phyloP scores from a whole-genome alignment of 2,113 vertebrate genomes.

The Hippocampus mohnikei region DNA sequence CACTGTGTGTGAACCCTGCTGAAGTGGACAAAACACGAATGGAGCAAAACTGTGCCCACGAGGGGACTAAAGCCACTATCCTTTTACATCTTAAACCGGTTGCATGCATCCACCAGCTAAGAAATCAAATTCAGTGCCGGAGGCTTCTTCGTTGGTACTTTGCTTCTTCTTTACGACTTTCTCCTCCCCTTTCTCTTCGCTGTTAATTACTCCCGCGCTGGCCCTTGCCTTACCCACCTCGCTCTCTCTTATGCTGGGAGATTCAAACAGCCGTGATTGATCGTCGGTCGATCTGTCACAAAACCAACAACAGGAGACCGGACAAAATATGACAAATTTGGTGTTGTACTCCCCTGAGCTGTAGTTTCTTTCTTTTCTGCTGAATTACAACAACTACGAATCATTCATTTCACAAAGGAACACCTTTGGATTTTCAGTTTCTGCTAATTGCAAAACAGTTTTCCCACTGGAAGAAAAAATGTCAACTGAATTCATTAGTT shows the following conservation, averaged over 20 bases:
- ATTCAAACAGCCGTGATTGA: slow-evolving; percentile 64
- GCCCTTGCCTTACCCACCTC: slow-evolving; percentile 50
- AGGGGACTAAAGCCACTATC: neutral
- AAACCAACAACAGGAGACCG: slow-evolving; percentile 32
- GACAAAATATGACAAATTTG: slow-evolving; percentile 14
- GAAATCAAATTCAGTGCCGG: neutral
- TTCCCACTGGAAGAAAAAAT: neutral
- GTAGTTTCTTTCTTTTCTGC: neutral
- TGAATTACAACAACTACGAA: neutral
- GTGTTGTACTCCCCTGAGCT: neutral
- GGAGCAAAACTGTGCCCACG: neutral
- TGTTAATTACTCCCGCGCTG: slow-evolving; percentile 48
- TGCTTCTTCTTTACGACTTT: neutral
- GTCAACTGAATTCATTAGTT: neutral
- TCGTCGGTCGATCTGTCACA: slow-evolving; percentile 62
- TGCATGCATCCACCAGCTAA: neutral
- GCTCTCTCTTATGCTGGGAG: slow-evolving; percentile 42
- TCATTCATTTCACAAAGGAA: neutral
- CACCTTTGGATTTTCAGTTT: neutral
- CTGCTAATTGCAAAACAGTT: neutral
- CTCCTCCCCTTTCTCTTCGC: slow-evolving; percentile 2
- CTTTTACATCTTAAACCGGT: slow-evolving; percentile 38
- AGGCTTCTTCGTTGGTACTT: neutral
- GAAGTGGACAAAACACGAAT: neutral
- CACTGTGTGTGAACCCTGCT: neutral